Base-by-base conservation (phyloP, 2,888 invertebrate species). In the Allygus modestus region DNA sequence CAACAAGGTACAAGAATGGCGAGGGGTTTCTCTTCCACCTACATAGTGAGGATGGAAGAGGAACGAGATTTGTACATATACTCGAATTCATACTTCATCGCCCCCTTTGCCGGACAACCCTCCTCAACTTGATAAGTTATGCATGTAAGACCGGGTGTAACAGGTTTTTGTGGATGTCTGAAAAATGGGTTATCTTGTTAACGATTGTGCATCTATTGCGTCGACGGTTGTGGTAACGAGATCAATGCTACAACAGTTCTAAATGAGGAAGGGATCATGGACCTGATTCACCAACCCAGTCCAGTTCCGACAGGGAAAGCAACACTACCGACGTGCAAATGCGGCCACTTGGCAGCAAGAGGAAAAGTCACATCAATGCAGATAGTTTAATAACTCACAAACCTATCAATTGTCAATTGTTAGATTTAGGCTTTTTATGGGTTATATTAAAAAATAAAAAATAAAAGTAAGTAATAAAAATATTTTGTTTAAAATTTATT, bases 1-100 rank as follows among this genome's bases (percentile, higher is more conserved):
- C 43, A 73, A 83, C 23, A 81, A 86, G 71, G 37, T 86, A 17
- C 86, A 82, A 73, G 31, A 75, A 31, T 84, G 83, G 75, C 20
- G 41, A 65, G 85, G 58, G 33, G 28, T 69, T 69, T 51, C 51
- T 37, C 37, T 37, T 37, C 37, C 4, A 37, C 37, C 37, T 37
- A 37, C 37, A 37, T 4, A 37, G 37, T 37, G 37, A 9, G 37
- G 37, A 7, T 37, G 37, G 51, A 51, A 51, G n/a, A 51, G 17
- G 51, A 51, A 51, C 17, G 51, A 51, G n/a, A 17, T n/a, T 11
- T 4, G 51, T 11, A 11, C 7, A 11, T n/a, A 7, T 51, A 17
- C 9, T 17, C 51, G 5, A 51, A 51, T 51, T 17, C 51, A 4
- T 51, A 51, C 51, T 51, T 51, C 51, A 51, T 51, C 12, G 51